Evolutionary conservation across 2,888 invertebrate genomes (phyloP), one percentile per base, ranked within the genome.

Genomic region (Athalia rosae): DNA sequence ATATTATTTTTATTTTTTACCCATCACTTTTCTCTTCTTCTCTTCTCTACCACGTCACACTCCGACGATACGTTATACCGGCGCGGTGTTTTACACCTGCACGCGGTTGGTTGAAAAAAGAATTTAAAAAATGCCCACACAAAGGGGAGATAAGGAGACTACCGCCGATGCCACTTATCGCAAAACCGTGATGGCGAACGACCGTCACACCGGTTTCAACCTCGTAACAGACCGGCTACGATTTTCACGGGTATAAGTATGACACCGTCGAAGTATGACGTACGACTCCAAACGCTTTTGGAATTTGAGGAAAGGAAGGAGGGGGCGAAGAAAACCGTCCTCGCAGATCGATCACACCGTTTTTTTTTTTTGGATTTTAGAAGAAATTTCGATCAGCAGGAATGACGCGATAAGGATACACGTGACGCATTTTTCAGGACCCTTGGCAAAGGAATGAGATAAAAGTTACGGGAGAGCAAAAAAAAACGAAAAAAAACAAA

Each of bases 21-120:
- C 28, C 28, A 28, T 28, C 28, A 67, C 77, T 41, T 47, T 79
- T 50, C 77, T 58, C 61, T 71, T 58, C 61, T 71, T 71, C 15
- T 15, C 9, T 43, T 58, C 45, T 66, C 50, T 5, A 41, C 66
- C 58, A 76, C 76, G 63, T 47, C 56, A 58, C 47, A 58, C 66
- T 28, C 66, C 66, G 7, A 8, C 58, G 58, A 13, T 58, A 28
- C 28, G 28, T 45, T 4, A 45, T 58, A 56, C 71, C n/a, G 3
- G 67, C n/a, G 8, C 41, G 8, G 50, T n/a, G 13, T 48, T 13
- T 9, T 48, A 28, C 8, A 9, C 28, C 28, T 28, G 28, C 28
- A 28, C 28, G 8, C 28, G 8, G 62, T 11, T 8, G 7, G 62
- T 5, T 5, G 3, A 7, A 5, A 58, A 58, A 47, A 13, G 47